Evolutionary conservation across 2,888 invertebrate genomes (phyloP).

Genomic region (Dryobotodes eremita): DNA sequence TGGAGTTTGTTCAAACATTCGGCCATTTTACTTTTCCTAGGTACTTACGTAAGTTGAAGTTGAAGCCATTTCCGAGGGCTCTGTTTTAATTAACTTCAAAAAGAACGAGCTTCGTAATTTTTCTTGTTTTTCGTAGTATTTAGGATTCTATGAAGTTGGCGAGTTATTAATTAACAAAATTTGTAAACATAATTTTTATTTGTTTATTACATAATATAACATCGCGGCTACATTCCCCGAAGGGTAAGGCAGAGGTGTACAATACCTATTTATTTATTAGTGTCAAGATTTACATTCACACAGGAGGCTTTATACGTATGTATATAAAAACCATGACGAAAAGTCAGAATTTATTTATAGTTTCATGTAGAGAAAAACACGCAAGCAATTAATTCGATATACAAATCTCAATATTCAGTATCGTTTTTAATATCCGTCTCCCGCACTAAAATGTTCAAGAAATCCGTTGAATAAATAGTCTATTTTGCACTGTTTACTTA

Average conservation of each 20-base stretch:
- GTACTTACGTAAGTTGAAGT: slow-evolving; percentile 48
- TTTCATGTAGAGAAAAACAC: background rate
- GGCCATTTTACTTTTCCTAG: slow-evolving; percentile 46
- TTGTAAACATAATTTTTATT: background rate
- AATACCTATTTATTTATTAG: background rate
- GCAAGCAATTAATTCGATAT: background rate
- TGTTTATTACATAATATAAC: background rate
- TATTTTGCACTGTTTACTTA: slow-evolving; percentile 21
- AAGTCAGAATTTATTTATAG: background rate
- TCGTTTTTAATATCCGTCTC: slow-evolving; percentile 19
- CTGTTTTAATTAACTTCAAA: slow-evolving; percentile 60
- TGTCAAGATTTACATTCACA: background rate
- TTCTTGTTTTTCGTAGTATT: slow-evolving; percentile 32
- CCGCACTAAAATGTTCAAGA: slow-evolving; percentile 2
- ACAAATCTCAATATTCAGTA: background rate
- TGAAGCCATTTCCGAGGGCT: slow-evolving; percentile 50
- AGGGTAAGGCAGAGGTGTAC: background rate
- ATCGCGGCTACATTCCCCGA: background rate
- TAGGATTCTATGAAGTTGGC: slow-evolving; percentile 14
- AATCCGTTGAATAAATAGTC: slow-evolving; percentile 29
- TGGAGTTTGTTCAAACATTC: slow-evolving; percentile 27
- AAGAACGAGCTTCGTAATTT: slow-evolving; percentile 25
- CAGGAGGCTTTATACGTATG: too few relatives aligned
- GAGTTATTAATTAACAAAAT: background rate
- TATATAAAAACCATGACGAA: background rate